phyloP scores from a whole-genome alignment of 2,113 vertebrate species.

The Eulemur rufifrons region DNA sequence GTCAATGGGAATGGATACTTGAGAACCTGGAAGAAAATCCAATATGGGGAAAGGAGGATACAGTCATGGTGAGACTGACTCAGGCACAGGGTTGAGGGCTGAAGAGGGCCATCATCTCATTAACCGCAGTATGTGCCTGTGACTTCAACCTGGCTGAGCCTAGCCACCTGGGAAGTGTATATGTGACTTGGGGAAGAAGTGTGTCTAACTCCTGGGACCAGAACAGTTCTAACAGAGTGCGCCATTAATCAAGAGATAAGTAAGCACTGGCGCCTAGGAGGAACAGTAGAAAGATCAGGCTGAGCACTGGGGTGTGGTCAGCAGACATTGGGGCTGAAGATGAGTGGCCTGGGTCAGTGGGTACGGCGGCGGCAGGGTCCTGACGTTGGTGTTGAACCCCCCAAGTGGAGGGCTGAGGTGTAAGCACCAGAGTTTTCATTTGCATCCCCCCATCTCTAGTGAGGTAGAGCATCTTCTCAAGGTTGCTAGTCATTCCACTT shows the following conservation, averaged over 20 bases:
- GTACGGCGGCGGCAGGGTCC: not conserved
- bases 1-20: not conserved
- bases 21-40: not conserved
- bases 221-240: not conserved
- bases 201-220: not conserved
- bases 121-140: not conserved
- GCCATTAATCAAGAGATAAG: not conserved
- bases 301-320: not conserved
- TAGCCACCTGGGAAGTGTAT: not conserved
- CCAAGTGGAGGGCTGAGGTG: not conserved
- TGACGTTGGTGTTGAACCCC: not conserved
- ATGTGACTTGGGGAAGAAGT: not conserved
- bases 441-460: not conserved
- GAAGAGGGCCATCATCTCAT: not conserved
- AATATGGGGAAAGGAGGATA: not conserved
- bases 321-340: not conserved
- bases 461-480: not conserved
- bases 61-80: not conserved
- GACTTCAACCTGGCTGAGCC: not conserved
- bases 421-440: not conserved
- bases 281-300: not conserved
- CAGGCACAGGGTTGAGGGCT: not conserved
- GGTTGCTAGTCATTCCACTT: not conserved
- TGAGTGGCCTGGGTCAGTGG: not conserved
- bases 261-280: not conserved